Conservation (phyloP, 2,888 invertebrate genomes). For the Hirtodrosophila trivittata region DNA sequence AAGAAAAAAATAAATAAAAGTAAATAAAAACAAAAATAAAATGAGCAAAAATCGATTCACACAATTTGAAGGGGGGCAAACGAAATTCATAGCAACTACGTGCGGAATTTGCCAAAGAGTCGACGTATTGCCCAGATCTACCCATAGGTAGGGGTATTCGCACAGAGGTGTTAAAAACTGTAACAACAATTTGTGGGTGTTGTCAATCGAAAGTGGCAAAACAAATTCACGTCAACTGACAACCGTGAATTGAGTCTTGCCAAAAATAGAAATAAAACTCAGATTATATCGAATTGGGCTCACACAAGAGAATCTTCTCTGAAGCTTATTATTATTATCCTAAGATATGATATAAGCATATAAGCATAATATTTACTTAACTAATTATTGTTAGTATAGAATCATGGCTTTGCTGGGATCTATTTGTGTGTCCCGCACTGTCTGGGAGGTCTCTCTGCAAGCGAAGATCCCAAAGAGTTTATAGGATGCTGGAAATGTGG, state of each 20-base stretch:
- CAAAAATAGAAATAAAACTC: conserved; percentile 10
- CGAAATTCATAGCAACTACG: conserved; percentile 54
- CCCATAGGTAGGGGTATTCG: conserved; percentile 17
- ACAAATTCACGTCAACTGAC: conserved; percentile 12
- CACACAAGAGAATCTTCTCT: too few relatives aligned
- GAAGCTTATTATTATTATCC: too few relatives aligned
- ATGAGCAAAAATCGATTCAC: conserved; percentile 49
- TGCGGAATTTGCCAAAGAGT: conserved; percentile 45
- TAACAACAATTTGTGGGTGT: conserved; percentile 49
- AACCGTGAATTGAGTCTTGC: conserved; percentile 4
- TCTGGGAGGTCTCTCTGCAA: too few relatives aligned
- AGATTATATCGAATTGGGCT: background rate
- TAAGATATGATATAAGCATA: too few relatives aligned
- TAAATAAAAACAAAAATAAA: conserved; percentile 20
- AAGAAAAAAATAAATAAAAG: background rate
- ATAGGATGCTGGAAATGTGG: too few relatives aligned
- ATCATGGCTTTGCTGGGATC: too few relatives aligned
- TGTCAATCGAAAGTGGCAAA: conserved; percentile 40
- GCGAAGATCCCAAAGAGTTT: too few relatives aligned
- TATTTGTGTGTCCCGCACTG: too few relatives aligned
- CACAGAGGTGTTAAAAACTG: conserved; percentile 49
- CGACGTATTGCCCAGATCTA: conserved; percentile 12
- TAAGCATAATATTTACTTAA: too few relatives aligned
- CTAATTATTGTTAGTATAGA: too few relatives aligned
- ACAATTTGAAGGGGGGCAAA: conserved; percentile 57